Conservation (phyloP, 2,113 vertebrate species). For the Podarcis raffonei region DNA sequence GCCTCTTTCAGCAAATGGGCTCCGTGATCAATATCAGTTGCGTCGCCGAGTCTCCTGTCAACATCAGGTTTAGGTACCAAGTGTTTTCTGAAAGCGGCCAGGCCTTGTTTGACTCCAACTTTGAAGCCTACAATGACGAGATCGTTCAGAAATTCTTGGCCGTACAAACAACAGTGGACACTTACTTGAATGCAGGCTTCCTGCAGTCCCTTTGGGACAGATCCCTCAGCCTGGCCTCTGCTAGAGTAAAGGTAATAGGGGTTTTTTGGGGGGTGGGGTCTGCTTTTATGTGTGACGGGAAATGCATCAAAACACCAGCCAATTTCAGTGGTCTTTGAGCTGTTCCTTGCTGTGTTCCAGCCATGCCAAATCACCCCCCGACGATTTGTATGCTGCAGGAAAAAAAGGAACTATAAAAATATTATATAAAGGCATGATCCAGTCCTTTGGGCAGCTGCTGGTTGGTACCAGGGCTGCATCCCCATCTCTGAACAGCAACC, state of each 20-base stretch:
- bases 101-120: slow-evolving; percentile 74
- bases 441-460: not conserved
- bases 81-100: slow-evolving; percentile 61
- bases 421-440: not conserved
- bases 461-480: not conserved
- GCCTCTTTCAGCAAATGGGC: slow-evolving; percentile 70
- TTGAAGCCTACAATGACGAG: slow-evolving; percentile 72
- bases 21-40: slow-evolving; percentile 76
- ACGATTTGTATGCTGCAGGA: not conserved
- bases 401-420: not conserved
- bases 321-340: not conserved
- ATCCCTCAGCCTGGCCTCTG: slow-evolving; percentile 58
- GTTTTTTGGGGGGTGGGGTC: not conserved
- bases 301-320: not conserved
- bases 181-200: slow-evolving; percentile 75
- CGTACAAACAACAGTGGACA: slow-evolving; percentile 50
- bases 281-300: not conserved
- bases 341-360: not conserved
- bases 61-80: slow-evolving; percentile 71
- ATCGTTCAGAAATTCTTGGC: slow-evolving; percentile 77
- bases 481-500: not conserved
- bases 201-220: slow-evolving; percentile 77
- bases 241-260: slow-evolving; percentile 71
- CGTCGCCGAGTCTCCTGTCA: not conserved
- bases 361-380: not conserved